phyloP scores from a whole-genome alignment of 2,113 vertebrate genomes.

The Panurus biarmicus region DNA sequence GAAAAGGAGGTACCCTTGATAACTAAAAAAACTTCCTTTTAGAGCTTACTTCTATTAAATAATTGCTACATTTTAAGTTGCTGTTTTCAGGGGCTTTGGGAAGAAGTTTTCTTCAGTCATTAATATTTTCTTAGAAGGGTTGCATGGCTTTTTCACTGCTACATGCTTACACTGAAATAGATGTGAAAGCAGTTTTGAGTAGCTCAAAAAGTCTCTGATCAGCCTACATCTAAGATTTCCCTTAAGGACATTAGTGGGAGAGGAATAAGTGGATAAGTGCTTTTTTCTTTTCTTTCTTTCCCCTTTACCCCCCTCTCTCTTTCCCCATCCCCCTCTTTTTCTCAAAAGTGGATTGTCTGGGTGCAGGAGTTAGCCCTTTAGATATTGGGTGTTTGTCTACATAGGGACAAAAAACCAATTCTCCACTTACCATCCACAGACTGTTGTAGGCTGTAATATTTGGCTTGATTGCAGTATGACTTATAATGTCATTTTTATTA shows the following conservation, averaged over 20 bases:
- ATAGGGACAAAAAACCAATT: background rate
- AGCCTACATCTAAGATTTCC: slow-evolving; percentile 33
- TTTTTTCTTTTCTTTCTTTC: background rate
- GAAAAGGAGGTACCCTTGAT: slow-evolving; percentile 58
- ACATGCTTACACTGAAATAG: slow-evolving; percentile 1
- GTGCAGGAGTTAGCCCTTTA: background rate
- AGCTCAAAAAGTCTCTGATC: slow-evolving; percentile 29
- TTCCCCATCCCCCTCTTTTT: background rate
- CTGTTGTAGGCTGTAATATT: slow-evolving; percentile 6
- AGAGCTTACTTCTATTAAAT: background rate
- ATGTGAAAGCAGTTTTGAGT: slow-evolving; percentile 35
- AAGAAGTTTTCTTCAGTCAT: background rate
- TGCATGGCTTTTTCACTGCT: background rate
- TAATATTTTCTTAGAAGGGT: slow-evolving; percentile 20
- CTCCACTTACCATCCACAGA: background rate
- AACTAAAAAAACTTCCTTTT: background rate
- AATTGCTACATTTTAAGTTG: slow-evolving; percentile 9
- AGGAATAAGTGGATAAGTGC: slow-evolving; percentile 19
- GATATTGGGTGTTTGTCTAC: background rate
- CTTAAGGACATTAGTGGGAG: background rate
- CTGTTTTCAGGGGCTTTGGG: slow-evolving; percentile 19
- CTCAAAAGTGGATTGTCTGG: background rate
- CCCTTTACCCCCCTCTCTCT: background rate
- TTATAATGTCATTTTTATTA: slow-evolving; percentile 26
- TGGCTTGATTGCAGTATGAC: background rate